A percentile compares a stretch with the other conserved stretches of the same genome.
phyloP scores from a whole-genome alignment of 1,140 invertebrate genomes.

The Catajapyx aquilonaris region DNA sequence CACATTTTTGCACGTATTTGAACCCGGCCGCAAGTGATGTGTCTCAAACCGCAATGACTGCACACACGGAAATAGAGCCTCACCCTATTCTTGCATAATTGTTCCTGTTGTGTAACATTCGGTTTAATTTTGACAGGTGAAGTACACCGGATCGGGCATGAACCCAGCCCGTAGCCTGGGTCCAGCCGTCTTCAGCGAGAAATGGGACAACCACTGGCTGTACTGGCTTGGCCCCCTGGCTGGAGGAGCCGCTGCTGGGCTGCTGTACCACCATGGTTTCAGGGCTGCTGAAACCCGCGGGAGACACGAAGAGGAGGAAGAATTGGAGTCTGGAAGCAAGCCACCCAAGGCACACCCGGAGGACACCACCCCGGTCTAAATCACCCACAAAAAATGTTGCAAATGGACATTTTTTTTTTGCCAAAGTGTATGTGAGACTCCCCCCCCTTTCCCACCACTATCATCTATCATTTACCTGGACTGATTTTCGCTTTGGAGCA shows the following conservation, averaged over 20 bases:
- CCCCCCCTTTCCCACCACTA: too few relatives aligned
- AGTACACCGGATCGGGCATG: constrained; percentile 21
- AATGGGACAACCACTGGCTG: constrained; percentile 25
- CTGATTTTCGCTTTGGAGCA: too few relatives aligned
- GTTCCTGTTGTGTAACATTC: too few relatives aligned
- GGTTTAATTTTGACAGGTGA: constrained; percentile 15
- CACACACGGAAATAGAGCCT: too few relatives aligned
- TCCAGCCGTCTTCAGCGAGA: constrained; percentile 20
- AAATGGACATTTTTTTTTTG: too few relatives aligned
- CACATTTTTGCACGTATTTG: too few relatives aligned
- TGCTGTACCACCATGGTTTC: constrained; percentile 52
- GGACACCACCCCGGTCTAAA: background rate
- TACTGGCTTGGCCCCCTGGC: constrained; percentile 73
- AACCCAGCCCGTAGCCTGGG: constrained; percentile 23
- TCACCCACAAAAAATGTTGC: too few relatives aligned
- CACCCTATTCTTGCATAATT: too few relatives aligned
- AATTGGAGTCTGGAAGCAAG: constrained; percentile 8
- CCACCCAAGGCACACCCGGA: background rate
- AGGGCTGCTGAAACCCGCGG: constrained; percentile 27
- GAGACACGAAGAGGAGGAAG: constrained; percentile 26
- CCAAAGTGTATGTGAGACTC: too few relatives aligned
- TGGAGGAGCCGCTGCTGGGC: constrained; percentile 50
- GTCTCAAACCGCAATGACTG: too few relatives aligned
- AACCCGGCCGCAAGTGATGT: too few relatives aligned
- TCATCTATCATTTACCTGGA: too few relatives aligned